phyloP scores from a whole-genome alignment of 2,888 invertebrate genomes.

The Ptychoptera albimana region DNA sequence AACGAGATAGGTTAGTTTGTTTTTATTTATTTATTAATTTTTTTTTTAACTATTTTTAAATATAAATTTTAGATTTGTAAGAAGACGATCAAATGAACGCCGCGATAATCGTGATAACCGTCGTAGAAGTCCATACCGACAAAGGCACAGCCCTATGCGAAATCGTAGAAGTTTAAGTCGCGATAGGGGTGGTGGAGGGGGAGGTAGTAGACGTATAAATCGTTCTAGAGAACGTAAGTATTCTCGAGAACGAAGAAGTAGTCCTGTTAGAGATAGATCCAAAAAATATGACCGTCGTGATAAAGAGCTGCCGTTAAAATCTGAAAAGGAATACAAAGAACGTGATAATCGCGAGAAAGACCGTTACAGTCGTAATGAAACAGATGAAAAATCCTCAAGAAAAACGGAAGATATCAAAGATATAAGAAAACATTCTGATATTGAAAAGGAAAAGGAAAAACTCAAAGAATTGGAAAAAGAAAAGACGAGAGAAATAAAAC shows the following conservation, averaged over 20 bases:
- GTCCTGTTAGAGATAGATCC: conserved; percentile 5
- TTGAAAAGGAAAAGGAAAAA: conserved; percentile 15
- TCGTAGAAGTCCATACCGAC: conserved; percentile 19
- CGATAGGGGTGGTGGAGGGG: conserved; percentile 13
- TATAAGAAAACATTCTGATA: conserved; percentile 13
- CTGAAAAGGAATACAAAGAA: not conserved
- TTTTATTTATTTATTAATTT: no score
- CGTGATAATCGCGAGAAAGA: not conserved
- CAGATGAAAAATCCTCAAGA: conserved; percentile 8
- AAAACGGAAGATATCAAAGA: conserved; percentile 15
- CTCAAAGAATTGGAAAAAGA: conserved; percentile 9
- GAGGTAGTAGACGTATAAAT: conserved; percentile 10
- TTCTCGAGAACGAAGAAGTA: conserved; percentile 23
- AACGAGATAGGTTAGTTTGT: conserved; percentile 20
- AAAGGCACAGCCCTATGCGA: not conserved
- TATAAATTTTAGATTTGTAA: not conserved
- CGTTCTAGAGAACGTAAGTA: conserved; percentile 4
- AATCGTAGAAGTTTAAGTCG: conserved; percentile 12
- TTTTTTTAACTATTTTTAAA: no score
- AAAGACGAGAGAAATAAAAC: conserved; percentile 12
- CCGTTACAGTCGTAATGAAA: conserved; percentile 1
- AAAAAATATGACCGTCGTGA: conserved; percentile 27
- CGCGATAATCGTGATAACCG: conserved; percentile 14
- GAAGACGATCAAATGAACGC: not conserved
- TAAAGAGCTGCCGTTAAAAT: conserved; percentile 13